Evolutionary conservation across 1,140 invertebrate genomes (phyloP).

Genomic region (Bombus superbus): DNA sequence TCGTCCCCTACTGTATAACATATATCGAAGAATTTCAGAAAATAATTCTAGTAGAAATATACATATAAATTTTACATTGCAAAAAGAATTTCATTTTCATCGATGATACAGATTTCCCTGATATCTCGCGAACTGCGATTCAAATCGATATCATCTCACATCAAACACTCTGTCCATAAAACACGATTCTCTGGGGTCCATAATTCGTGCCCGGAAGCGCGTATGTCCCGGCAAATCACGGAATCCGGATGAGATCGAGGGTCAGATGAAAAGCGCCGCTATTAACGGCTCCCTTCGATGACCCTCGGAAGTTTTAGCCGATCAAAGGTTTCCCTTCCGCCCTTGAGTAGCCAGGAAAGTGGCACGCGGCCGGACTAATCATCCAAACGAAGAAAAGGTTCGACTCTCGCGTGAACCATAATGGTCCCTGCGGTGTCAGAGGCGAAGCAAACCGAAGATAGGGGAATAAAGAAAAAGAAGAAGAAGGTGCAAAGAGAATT

Average conservation of each 20-base stretch:
- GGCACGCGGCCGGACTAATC: conserved; percentile 64
- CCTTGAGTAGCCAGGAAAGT: conserved; percentile 40
- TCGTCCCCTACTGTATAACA: too few species aligned
- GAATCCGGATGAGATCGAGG: conserved; percentile 40
- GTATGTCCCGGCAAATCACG: conserved; percentile 38
- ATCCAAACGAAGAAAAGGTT: conserved; percentile 50
- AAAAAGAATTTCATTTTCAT: background rate
- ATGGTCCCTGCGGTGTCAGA: conserved; percentile 18
- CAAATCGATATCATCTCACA: conserved; percentile 16
- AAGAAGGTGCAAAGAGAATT: conserved; percentile 29
- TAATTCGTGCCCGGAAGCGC: conserved; percentile 44
- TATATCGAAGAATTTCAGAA: background rate
- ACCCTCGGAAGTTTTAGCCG: conserved; percentile 41
- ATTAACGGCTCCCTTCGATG: conserved; percentile 51
- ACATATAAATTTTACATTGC: too few species aligned
- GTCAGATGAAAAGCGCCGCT: conserved; percentile 30
- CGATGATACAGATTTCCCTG: background rate
- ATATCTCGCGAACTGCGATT: background rate
- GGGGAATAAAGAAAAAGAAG: background rate
- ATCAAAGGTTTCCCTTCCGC: conserved; percentile 40
- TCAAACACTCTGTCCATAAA: conserved; percentile 5
- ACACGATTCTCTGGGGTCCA: conserved; percentile 7
- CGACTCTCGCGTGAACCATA: conserved; percentile 32
- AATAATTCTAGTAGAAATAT: background rate
- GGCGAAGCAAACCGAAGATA: background rate